phyloP scores from a whole-genome alignment of 2,888 invertebrate genomes.

The Microctonus aethiopoides region DNA sequence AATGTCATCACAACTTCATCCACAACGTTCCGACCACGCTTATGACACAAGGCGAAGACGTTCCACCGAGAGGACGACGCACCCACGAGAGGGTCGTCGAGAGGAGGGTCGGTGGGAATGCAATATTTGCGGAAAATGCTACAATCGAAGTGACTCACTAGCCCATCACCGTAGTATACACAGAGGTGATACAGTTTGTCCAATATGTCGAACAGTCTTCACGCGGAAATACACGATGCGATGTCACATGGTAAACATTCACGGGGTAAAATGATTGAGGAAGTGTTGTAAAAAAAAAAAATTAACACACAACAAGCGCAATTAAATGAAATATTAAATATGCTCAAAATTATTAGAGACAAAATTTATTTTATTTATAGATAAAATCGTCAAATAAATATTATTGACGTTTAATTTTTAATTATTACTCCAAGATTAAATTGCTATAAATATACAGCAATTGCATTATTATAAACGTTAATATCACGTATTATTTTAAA shows the following conservation, averaged over 20 bases:
- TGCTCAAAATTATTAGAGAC: background rate
- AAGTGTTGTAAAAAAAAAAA: constrained; percentile 17
- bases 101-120: constrained; percentile 65
- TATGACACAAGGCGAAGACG: constrained; percentile 41
- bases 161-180: constrained; percentile 67
- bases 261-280: constrained; percentile 58
- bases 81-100: constrained; percentile 48
- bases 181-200: constrained; percentile 66
- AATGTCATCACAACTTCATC: constrained; percentile 56
- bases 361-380: too few species aligned
- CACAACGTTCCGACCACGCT: constrained; percentile 46
- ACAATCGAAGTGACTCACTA: constrained; percentile 66
- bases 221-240: constrained; percentile 66
- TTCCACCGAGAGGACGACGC: constrained; percentile 3
- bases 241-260: constrained; percentile 65
- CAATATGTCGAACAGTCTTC: constrained; percentile 65
- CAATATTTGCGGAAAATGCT: constrained; percentile 66
- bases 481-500: background rate
- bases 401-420: background rate
- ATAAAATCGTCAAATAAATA: background rate
- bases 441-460: too few species aligned
- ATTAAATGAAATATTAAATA: background rate
- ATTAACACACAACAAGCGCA: background rate
- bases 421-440: background rate
- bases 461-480: background rate